Evolutionary conservation across 2,888 invertebrate genomes (phyloP).

Genomic region (Phyllotreta cruciferae): DNA sequence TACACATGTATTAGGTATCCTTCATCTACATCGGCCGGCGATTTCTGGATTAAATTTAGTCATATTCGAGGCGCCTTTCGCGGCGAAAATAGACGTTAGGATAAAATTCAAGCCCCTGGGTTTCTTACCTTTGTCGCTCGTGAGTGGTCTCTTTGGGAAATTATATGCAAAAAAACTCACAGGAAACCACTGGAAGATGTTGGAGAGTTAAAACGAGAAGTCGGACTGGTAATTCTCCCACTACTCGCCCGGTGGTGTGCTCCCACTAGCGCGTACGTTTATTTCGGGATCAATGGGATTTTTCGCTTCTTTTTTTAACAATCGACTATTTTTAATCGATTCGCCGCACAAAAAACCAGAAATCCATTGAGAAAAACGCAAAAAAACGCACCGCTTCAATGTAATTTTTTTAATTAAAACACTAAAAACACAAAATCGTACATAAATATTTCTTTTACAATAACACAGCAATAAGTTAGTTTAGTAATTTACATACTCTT

Average conservation of each 20-base stretch:
- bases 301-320: slow-evolving; percentile 15
- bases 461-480: slow-evolving; percentile 27
- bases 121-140: slow-evolving; percentile 6
- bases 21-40: slow-evolving; percentile 27
- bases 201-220: slow-evolving; percentile 18
- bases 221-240: slow-evolving; percentile 25
- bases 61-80: background rate
- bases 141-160: background rate
- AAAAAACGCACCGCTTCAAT: too few relatives aligned
- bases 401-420: slow-evolving; percentile 1
- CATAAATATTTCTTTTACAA: slow-evolving; percentile 28
- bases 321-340: slow-evolving; percentile 5
- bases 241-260: slow-evolving; percentile 23
- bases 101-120: background rate
- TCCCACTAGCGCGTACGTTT: slow-evolving; percentile 29
- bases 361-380: background rate
- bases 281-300: slow-evolving; percentile 25
- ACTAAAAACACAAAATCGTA: slow-evolving; percentile 15
- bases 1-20: slow-evolving; percentile 35
- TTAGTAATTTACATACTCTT: slow-evolving; percentile 24
- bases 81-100: too few relatives aligned
- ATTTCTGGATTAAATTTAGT: slow-evolving; percentile 19
- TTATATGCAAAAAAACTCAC: slow-evolving; percentile 20
- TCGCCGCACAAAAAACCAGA: slow-evolving; percentile 4
- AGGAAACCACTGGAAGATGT: slow-evolving; percentile 15